Evolutionary conservation across 2,888 invertebrate species (phyloP).

Genomic region (Cerceris rybyensis): DNA sequence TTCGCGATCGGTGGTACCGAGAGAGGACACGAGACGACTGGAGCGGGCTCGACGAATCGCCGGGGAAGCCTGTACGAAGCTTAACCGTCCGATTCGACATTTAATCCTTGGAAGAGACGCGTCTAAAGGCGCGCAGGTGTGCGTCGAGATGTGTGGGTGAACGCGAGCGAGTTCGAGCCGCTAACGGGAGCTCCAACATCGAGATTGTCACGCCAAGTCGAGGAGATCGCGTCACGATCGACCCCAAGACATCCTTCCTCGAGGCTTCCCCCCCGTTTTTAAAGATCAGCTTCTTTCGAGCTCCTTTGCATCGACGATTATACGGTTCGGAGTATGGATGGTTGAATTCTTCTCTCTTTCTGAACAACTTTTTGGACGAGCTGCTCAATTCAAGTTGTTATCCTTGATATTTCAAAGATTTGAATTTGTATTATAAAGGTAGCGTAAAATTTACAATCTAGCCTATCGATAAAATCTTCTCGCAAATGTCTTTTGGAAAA

Average conservation of each 20-base stretch:
- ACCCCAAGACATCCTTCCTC: conserved; percentile 40
- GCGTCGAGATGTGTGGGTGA: conserved; percentile 51
- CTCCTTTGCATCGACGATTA: not conserved
- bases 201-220: conserved; percentile 55
- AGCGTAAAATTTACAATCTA: no score
- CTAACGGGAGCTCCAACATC: conserved; percentile 59
- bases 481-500: not conserved
- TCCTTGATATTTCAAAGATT: no score
- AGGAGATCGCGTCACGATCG: conserved; percentile 54
- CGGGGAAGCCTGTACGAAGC: not conserved
- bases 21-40: not conserved
- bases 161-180: conserved; percentile 23
- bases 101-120: conserved; percentile 53
- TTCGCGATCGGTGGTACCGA: conserved; percentile 7
- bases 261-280: not conserved
- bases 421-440: no score
- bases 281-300: not conserved
- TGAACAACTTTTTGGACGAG: no score
- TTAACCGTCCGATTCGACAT: conserved; percentile 48
- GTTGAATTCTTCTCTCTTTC: no score
- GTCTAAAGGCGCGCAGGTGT: conserved; percentile 34
- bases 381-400: no score
- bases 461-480: not conserved
- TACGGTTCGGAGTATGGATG: no score
- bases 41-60: no score